phyloP scores from a whole-genome alignment of 2,888 invertebrate species.

The Rhabditoides inermis region DNA sequence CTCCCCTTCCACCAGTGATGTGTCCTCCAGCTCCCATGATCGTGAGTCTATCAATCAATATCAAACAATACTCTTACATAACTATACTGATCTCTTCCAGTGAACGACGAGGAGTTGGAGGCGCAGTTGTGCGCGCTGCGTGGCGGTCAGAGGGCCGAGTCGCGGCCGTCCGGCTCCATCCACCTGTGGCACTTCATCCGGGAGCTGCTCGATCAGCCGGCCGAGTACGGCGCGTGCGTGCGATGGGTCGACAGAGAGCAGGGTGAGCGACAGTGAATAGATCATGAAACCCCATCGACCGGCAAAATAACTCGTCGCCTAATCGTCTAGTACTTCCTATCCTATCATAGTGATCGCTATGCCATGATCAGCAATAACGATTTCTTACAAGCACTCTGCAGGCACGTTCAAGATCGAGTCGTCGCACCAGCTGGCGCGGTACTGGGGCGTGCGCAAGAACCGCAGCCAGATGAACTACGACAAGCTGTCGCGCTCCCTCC shows the following conservation, averaged over 20 bases:
- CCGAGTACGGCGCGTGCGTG: conserved; percentile 82
- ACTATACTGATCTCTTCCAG: too few species aligned
- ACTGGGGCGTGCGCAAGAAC: conserved; percentile 97
- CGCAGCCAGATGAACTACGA: conserved; percentile 99
- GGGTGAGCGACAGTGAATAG: conserved; percentile 57
- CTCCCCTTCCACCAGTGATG: too few species aligned
- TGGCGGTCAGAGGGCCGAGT: too few species aligned
- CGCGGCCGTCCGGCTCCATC: conserved; percentile 59
- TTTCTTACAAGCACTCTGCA: conserved; percentile 17
- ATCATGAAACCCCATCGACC: not conserved
- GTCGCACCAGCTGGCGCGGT: conserved; percentile 86
- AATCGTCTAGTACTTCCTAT: too few species aligned
- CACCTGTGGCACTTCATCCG: conserved; percentile 98
- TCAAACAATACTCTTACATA: too few species aligned
- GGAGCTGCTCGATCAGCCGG: conserved; percentile 80
- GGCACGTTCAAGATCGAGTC: conserved; percentile 93
- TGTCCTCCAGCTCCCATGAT: too few species aligned
- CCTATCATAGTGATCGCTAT: too few species aligned
- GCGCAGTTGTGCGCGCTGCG: too few species aligned
- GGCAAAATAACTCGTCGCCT: too few species aligned
- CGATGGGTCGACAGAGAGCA: conserved; percentile 88
- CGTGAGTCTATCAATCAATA: too few species aligned
- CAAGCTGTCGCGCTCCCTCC: conserved; percentile 88
- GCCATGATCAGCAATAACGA: not conserved
- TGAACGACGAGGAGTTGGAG: too few species aligned